phyloP scores from a whole-genome alignment of 2,797 vertebrate species.

The Coregonus ussuriensis region DNA sequence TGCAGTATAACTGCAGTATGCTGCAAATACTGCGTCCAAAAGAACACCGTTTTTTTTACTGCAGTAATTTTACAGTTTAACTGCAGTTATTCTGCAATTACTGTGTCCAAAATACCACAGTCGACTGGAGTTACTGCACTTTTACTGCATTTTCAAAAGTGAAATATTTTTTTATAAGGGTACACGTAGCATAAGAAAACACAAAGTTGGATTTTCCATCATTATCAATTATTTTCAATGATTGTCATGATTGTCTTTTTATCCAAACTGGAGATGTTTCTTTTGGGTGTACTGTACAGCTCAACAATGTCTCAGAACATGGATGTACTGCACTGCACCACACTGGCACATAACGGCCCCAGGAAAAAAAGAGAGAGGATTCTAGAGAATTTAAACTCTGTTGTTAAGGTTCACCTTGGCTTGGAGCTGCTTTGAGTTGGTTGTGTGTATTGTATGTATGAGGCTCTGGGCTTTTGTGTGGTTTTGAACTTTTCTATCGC shows the following conservation, averaged over 20 bases:
- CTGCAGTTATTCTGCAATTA: too few relatives aligned
- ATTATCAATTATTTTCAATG: neutral
- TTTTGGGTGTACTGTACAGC: neutral
- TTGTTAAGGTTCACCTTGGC: slow-evolving; percentile 26
- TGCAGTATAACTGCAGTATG: too few relatives aligned
- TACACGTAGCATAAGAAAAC: too few relatives aligned
- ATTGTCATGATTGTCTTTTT: neutral
- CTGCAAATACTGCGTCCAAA: too few relatives aligned
- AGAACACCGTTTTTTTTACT: too few relatives aligned
- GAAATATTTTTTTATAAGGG: too few relatives aligned
- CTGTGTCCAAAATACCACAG: too few relatives aligned
- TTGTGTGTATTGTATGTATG: slow-evolving; percentile 5
- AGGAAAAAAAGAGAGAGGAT: neutral
- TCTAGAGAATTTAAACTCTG: neutral
- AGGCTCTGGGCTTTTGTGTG: neutral
- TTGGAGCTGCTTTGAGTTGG: slow-evolving; percentile 36
- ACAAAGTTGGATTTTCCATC: too few relatives aligned
- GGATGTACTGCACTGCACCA: slow-evolving; percentile 44
- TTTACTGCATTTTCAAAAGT: too few relatives aligned
- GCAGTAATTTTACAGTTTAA: too few relatives aligned
- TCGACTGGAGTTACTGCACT: too few relatives aligned
- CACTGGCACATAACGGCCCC: neutral
- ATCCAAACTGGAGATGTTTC: neutral
- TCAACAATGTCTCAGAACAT: neutral
- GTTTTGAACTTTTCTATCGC: slow-evolving; percentile 32